phyloP scores from a whole-genome alignment of 2,888 invertebrate species.

The Unio delphinus region DNA sequence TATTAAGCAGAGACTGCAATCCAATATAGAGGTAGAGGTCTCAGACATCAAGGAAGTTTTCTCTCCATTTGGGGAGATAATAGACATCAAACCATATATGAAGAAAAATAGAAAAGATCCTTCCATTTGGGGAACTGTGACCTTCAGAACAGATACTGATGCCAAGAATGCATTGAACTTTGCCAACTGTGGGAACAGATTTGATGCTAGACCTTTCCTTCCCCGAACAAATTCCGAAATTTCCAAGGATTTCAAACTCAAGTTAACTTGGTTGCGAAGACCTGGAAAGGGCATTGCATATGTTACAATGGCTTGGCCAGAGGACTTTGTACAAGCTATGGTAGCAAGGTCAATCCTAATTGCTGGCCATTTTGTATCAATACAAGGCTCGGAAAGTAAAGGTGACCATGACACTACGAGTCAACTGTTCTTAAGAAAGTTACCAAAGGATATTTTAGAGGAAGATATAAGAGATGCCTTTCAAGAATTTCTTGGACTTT shows the following conservation, averaged over 20 bases:
- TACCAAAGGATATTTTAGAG: too few relatives aligned
- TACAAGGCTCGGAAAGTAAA: neutral
- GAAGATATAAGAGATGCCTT: constrained; percentile 2
- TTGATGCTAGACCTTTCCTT: constrained; percentile 11
- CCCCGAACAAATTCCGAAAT: neutral
- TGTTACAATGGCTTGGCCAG: constrained; percentile 30
- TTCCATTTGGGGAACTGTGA: constrained; percentile 49
- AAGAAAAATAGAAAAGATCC: constrained; percentile 17
- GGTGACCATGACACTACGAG: too few relatives aligned
- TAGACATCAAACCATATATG: constrained; percentile 28
- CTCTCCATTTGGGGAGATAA: constrained; percentile 31
- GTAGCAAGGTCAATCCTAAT: neutral
- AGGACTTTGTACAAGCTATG: constrained; percentile 17
- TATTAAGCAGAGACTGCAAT: constrained; percentile 22
- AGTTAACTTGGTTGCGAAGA: constrained; percentile 49
- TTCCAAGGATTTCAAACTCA: constrained; percentile 31
- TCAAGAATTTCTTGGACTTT: constrained; percentile 6
- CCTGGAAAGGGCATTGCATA: constrained; percentile 43
- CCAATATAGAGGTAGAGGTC: constrained; percentile 12
- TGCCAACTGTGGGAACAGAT: constrained; percentile 7
- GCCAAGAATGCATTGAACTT: constrained; percentile 32
- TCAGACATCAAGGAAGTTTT: constrained; percentile 7
- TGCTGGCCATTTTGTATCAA: neutral
- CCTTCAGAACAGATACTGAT: constrained; percentile 31
- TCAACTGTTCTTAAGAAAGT: constrained; percentile 7